Conservation (phyloP, 2,797 vertebrate species). For the Sebastes minor region DNA sequence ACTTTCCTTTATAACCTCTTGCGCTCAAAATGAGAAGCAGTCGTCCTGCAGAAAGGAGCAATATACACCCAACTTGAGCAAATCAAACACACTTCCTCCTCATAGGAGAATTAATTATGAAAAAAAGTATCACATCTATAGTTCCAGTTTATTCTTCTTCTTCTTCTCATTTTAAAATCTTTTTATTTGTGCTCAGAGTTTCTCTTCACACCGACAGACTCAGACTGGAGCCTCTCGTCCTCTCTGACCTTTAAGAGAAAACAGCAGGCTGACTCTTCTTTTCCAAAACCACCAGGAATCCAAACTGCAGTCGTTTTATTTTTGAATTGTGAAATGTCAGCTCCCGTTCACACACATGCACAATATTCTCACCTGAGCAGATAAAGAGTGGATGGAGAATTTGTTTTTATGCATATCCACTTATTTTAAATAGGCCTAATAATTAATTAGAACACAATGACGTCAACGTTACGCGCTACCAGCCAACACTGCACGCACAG, state of each 20-base stretch:
- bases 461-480: background rate
- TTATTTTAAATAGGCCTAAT: background rate
- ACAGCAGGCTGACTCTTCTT: background rate
- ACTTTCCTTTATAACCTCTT: background rate
- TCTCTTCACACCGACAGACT: background rate
- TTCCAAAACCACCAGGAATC: background rate
- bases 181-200: background rate
- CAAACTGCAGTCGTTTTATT: background rate
- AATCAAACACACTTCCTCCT: background rate
- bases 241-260: conserved; percentile 19
- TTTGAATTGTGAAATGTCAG: background rate
- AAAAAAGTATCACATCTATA: background rate
- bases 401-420: background rate
- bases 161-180: background rate
- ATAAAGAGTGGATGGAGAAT: background rate
- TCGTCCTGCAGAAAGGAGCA: conserved; percentile 31
- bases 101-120: background rate
- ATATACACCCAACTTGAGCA: too few species aligned
- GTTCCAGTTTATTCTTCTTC: background rate
- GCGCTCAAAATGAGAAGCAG: conserved; percentile 51
- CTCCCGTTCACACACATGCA: background rate
- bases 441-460: background rate
- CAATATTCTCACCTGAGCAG: background rate
- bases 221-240: background rate
- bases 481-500: background rate